Base-by-base conservation (phyloP, 2,888 invertebrate species). In the Xylota segnis region DNA sequence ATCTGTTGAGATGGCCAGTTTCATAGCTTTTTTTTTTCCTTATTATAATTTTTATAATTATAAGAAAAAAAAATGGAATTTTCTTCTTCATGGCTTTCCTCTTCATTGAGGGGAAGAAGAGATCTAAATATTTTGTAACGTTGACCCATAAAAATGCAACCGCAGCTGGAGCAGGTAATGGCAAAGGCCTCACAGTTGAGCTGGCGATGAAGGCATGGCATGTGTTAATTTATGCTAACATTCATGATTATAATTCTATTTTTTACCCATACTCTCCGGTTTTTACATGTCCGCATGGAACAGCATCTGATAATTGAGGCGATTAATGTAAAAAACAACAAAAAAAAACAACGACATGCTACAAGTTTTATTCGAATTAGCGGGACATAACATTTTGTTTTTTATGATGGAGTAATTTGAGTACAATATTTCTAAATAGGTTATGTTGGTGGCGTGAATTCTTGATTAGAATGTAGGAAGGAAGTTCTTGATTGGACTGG, bases 81-180 rank as follows among this genome's bases (percentile, higher is more conserved):
- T 52, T 37, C 45, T 50, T 40, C 50, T 61, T 27, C 32, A 29
- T 68, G 7, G 61, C 34, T 79, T 75, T 63, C 63, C 43, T 61
- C 63, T 43, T 16, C 14, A 2, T 10, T 37, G 12, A 6, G 40
- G 34, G 29, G 52, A 65, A 34, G 32, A 54, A 72, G 77, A 61
- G 77, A 61, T 83, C 78, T 75, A 65, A 79, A 84, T 75, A 76
- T 81, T 81, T 84, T 75, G 79, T 79, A 75, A 84, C 75, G 84
- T 61, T 84, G 84, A 79, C 84, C 79, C 75, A 84, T 76, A 79
- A 84, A 84, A 75, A 84, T 68, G 72, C 68, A 83, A 78, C 32
- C 34, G 47, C 52, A 29, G 40, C 68, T 50, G 68, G 40, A 75
- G 18, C 32, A 56, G 52, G 74, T 40, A 63, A 74, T 63, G 63